A percentile compares a stretch with the other conserved stretches of the same genome.
These are phyloP conservation scores for Bembecia ichneumoniformis DNA, from an alignment of 2,888 invertebrate genomes.

Conservation along the genomic window DNA sequence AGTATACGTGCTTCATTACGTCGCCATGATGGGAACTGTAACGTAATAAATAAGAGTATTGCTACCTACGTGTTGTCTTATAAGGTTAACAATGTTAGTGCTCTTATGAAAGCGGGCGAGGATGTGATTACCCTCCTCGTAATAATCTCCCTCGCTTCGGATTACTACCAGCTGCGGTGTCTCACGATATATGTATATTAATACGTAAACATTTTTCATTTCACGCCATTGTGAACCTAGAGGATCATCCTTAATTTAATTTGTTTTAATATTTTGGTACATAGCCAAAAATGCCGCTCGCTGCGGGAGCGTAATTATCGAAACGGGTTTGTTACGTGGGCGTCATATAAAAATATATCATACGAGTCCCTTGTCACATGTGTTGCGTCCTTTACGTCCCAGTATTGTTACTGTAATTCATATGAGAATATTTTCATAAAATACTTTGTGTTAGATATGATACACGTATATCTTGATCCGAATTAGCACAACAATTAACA, in stretches of 20 bases:
- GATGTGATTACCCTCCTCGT: slow-evolving; percentile 4
- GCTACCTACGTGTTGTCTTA: background rate
- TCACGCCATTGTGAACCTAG: slow-evolving; percentile 34
- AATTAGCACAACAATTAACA: no score
- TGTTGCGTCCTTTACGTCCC: no score
- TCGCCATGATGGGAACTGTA: background rate
- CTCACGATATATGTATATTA: background rate
- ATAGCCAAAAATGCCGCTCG: background rate
- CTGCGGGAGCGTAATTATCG: background rate
- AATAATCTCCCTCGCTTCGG: slow-evolving; percentile 11
- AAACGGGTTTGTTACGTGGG: no score
- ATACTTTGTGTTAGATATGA: no score
- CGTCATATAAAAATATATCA: background rate
- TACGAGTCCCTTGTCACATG: background rate
- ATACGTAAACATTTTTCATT: slow-evolving; percentile 42
- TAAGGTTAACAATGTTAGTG: slow-evolving; percentile 2
- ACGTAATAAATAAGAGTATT: background rate
- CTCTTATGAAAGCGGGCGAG: slow-evolving; percentile 1
- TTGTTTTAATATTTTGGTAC: slow-evolving; percentile 15
- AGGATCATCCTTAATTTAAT: slow-evolving; percentile 33
- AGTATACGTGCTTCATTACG: background rate
- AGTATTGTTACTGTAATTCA: no score
- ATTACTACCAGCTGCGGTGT: slow-evolving; percentile 21
- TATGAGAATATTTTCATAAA: no score
- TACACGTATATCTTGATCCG: no score